These are phyloP conservation scores for Xiphorhynchus erythropygius DNA, from an alignment of 2,797 vertebrate species.

Conservation along the genomic window DNA sequence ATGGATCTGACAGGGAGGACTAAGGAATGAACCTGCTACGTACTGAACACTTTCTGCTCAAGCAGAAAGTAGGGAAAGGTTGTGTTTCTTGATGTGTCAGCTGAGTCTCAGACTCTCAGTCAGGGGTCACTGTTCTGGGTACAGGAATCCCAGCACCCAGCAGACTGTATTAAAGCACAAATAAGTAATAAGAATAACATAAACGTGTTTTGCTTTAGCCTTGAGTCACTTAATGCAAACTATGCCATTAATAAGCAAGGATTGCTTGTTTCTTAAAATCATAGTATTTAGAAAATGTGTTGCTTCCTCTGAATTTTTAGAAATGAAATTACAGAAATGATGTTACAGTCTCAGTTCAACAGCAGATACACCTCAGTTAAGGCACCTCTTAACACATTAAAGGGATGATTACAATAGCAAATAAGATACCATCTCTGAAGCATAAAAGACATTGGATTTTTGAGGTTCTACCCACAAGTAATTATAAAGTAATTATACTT, in stretches of 20 bases:
- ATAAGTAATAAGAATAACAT: not conserved
- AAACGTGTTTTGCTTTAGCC: not conserved
- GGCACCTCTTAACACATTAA: not conserved
- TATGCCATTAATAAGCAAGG: not conserved
- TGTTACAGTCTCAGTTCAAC: not conserved
- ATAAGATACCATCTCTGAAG: not conserved
- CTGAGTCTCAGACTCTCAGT: not conserved
- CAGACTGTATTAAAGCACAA: not conserved
- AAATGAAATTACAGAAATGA: not conserved
- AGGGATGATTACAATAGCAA: not conserved
- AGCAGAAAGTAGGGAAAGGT: not conserved
- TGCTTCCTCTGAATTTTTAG: not conserved
- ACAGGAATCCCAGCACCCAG: not conserved
- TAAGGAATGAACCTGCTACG: fast-evolving
- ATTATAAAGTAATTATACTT: slow-evolving; percentile 73
- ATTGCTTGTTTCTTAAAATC: not conserved
- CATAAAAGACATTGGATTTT: not conserved
- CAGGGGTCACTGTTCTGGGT: not conserved
- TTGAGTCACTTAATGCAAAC: not conserved
- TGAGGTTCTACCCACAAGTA: slow-evolving; percentile 43
- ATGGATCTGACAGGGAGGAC: not conserved
- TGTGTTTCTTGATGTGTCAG: not conserved
- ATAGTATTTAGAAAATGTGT: not conserved
- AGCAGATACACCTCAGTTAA: not conserved
- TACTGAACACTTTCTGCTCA: not conserved